Base-by-base conservation (phyloP, 2,888 invertebrate genomes). In the Griposia aprilina region DNA sequence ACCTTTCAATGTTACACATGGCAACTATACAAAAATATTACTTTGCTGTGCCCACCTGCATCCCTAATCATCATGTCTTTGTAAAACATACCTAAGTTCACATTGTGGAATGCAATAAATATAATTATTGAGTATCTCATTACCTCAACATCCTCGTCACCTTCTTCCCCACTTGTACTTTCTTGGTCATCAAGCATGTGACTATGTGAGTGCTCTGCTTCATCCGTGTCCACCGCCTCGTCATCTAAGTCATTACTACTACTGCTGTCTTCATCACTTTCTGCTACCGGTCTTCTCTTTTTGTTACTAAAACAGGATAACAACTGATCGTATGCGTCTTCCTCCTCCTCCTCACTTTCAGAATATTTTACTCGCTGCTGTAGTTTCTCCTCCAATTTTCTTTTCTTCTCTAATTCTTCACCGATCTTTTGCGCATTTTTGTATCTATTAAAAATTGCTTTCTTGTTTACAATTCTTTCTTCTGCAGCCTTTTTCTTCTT, bases 321-420 rank as follows among this genome's bases (percentile, higher is more conserved):
- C 66, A 98, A 91, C 86, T 97, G 95, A 60, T 94, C 95, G 88
- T 97, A 96, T 7, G 96, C 94, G 93, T 97, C 94, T 85, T 95
- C 94, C 72, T 95, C 96, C 72, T 95, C 96, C 52, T 95, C 95
- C 76, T 97, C 97, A 81, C 97, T 97, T n/a, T 97, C 97, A 41
- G 95, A 94, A 77, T 96, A 97, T 1, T 93, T 93, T 45, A 91
- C 92, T 62, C 95, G 90, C 81, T 93, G 91, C 81, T 93, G 90
- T 65, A 96, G 89, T 81, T 92, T 94, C 20, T 90, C 91, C 76
- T 97, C 96, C 71, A 96, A 87, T 80, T 92, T 90, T 70, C 92
- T 93, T 81, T 96, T 96, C 86, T 95, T 97, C 17, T 91, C 91
- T 65, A 97, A 89, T 76, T 97, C 96, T 86, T 97, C 97, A 80